Percentiles rank a stretch among this genome's conserved stretches.
These are phyloP conservation scores for rat (Rattus norvegicus) DNA, from an alignment of 2,113 vertebrate species.

Conservation along the genomic window GRCr8 NC_086020.1:171301501-171302000, in stretches of 20 bases:
- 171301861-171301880: constrained; percentile 69
- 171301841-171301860: constrained; percentile 67
- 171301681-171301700: constrained; percentile 64
- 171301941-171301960: constrained; percentile 41
- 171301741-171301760: constrained; percentile 73
- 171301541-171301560: constrained; percentile 72
- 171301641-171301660: constrained; percentile 82
- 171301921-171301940: constrained; percentile 54
- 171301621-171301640: constrained; percentile 83
- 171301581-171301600: constrained; percentile 69
- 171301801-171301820: constrained; percentile 82
- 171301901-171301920: constrained; percentile 56
- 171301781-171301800: constrained; percentile 63
- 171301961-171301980: background rate
- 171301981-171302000: background rate
- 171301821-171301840: constrained; percentile 78
- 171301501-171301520: constrained; percentile 79
- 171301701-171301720: constrained; percentile 52
- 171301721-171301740: background rate
- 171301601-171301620: constrained; percentile 77
- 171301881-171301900: constrained; percentile 74
- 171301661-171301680: constrained; percentile 73
- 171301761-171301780: constrained; percentile 67
- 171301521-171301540: constrained; percentile 75
- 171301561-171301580: constrained; percentile 78